Percentiles rank a stretch among this genome's conserved stretches.
phyloP scores from a whole-genome alignment of 1,140 invertebrate genomes.

The Drosophila parvula region DNA sequence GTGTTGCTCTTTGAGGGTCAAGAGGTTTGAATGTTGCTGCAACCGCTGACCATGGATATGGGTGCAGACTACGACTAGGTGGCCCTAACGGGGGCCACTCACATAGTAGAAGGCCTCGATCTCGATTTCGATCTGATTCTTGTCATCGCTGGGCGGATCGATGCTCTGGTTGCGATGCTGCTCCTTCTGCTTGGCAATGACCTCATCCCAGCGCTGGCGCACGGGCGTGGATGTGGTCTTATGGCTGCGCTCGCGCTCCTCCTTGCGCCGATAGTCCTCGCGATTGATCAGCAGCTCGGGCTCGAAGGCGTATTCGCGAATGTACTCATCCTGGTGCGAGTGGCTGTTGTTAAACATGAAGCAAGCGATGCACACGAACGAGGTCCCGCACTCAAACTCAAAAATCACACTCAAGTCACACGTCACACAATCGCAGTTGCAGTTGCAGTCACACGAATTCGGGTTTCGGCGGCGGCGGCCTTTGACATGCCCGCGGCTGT shows the following conservation, averaged over 20 bases:
- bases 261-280: slow-evolving; percentile 78
- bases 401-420: slow-evolving; percentile 10
- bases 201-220: slow-evolving; percentile 73
- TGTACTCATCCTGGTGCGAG: slow-evolving; percentile 79
- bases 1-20: slow-evolving; percentile 8
- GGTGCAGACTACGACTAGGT: background rate
- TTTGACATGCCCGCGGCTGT: slow-evolving; percentile 75
- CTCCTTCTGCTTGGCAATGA: slow-evolving; percentile 76
- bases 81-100: slow-evolving; percentile 46
- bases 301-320: slow-evolving; percentile 83
- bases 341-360: slow-evolving; percentile 80
- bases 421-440: slow-evolving; percentile 16
- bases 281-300: slow-evolving; percentile 82
- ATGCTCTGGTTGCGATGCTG: slow-evolving; percentile 56
- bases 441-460: slow-evolving; percentile 60
- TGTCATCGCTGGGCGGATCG: slow-evolving; percentile 65
- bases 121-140: slow-evolving; percentile 80
- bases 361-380: slow-evolving; percentile 57
- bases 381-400: slow-evolving; percentile 35
- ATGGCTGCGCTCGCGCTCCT: slow-evolving; percentile 58
- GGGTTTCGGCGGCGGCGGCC: slow-evolving; percentile 53
- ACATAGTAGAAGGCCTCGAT: slow-evolving; percentile 84
- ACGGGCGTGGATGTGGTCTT: slow-evolving; percentile 55
- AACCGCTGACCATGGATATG: slow-evolving; percentile 12
- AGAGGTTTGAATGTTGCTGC: background rate